Evolutionary conservation across 2,888 invertebrate species (phyloP).

Genomic region (Myopa tessellatipennis): DNA sequence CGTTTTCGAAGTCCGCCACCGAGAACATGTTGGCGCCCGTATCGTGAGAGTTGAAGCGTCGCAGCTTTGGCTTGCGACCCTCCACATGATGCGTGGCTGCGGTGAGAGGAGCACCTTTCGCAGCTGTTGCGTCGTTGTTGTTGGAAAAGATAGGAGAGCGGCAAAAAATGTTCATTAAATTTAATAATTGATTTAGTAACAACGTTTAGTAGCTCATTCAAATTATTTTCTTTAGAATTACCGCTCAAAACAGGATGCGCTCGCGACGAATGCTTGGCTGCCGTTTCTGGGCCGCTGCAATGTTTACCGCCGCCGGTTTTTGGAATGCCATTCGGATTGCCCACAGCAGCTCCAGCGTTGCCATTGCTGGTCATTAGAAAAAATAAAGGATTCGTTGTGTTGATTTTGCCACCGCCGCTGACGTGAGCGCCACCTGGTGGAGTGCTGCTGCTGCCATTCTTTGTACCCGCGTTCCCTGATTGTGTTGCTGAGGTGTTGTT

Average conservation of each 20-base stretch:
- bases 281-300: neutral
- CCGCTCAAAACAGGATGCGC: constrained; percentile 1
- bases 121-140: constrained; percentile 13
- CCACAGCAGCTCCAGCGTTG: constrained; percentile 47
- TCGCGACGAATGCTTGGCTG: constrained; percentile 19
- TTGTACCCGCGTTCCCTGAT: constrained; percentile 52
- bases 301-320: constrained; percentile 27
- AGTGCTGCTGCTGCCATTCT: constrained; percentile 47
- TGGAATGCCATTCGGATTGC: constrained; percentile 46
- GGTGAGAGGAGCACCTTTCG: neutral
- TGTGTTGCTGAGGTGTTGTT: constrained; percentile 47
- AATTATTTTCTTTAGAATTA: neutral
- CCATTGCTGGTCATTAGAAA: constrained; percentile 58
- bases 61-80: constrained; percentile 66
- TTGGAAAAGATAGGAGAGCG: neutral
- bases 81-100: constrained; percentile 51
- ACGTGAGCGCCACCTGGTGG: constrained; percentile 7
- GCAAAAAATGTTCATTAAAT: neutral
- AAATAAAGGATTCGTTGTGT: constrained; percentile 57
- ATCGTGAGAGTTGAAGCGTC: constrained; percentile 68
- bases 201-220: neutral
- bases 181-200: neutral
- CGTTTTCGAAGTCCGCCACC: constrained; percentile 68
- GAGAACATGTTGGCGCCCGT: constrained; percentile 69
- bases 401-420: constrained; percentile 46